A percentile compares a stretch with the other conserved stretches of the same genome.
Conservation (phyloP, 2,888 invertebrate species). For the Drosophila prostipennis region DNA sequence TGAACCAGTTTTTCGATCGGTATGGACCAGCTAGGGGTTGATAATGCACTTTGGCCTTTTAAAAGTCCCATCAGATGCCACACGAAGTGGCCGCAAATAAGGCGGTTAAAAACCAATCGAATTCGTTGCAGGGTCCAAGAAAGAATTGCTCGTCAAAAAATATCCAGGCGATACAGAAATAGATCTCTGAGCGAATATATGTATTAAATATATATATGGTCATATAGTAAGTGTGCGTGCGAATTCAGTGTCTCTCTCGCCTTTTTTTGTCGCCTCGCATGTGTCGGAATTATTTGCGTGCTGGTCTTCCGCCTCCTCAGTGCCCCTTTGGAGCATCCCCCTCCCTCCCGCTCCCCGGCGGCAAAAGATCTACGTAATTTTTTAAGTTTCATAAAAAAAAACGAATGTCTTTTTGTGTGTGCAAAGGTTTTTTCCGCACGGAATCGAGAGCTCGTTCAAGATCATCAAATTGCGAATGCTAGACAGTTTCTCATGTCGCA, state of each 20-base stretch:
- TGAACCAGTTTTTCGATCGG: conserved; percentile 11
- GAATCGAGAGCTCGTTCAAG: conserved; percentile 5
- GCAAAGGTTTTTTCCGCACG: conserved; percentile 39
- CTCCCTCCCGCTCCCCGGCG: conserved; percentile 29
- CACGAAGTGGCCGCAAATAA: not conserved
- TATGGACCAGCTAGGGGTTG: conserved; percentile 6
- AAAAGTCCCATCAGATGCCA: too few species aligned
- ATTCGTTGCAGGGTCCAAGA: not conserved
- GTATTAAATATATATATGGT: conserved; percentile 22
- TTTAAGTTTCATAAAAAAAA: conserved; percentile 24
- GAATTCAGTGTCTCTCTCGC: not conserved
- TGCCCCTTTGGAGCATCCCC: not conserved
- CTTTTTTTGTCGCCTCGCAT: conserved; percentile 33
- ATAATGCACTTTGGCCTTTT: not conserved
- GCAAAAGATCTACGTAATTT: conserved; percentile 72
- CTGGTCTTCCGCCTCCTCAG: conserved; percentile 13
- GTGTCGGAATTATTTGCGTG: conserved; percentile 65
- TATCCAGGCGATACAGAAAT: conserved; percentile 56
- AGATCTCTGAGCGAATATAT: conserved; percentile 34
- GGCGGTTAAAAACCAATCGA: not conserved
- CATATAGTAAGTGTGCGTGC: conserved; percentile 25
- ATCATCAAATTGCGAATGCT: not conserved
- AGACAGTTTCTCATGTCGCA: not conserved
- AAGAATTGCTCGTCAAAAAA: conserved; percentile 32
- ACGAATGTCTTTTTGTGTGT: conserved; percentile 6